Evolutionary conservation across 2,797 vertebrate genomes (phyloP).

Genomic region (Pantherophis alleghaniensis): DNA sequence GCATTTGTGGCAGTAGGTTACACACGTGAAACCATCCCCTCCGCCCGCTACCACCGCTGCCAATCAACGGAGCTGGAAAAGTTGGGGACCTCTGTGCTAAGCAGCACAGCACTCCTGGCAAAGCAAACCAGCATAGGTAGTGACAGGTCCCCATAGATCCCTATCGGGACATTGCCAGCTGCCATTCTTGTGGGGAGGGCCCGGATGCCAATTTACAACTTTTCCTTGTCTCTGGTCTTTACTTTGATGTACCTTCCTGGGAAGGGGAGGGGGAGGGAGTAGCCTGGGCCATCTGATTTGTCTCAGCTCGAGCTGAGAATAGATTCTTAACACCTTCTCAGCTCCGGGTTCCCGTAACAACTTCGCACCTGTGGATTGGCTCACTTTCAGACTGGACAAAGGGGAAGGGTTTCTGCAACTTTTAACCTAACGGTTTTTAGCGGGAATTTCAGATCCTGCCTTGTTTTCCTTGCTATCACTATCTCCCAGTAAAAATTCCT

Average conservation of each 20-base stretch:
- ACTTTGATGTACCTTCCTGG: neutral
- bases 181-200: too few species aligned
- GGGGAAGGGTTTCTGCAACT: neutral
- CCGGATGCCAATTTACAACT: too few species aligned
- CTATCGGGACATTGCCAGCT: too few species aligned
- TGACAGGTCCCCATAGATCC: neutral
- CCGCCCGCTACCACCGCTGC: neutral
- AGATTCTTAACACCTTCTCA: neutral
- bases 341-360: neutral
- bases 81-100: neutral
- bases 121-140: too few species aligned
- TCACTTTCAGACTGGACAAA: neutral
- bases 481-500: neutral
- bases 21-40: neutral
- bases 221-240: neutral
- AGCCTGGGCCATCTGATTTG: too few species aligned
- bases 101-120: neutral
- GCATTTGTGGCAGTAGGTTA: neutral
- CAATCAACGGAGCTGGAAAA: neutral
- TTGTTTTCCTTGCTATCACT: neutral
- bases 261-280: too few species aligned
- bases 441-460: neutral
- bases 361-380: neutral
- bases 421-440: neutral
- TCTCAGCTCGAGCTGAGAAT: neutral